Conservation (phyloP, 2,797 vertebrate genomes). For the Alfaro cultratus region DNA sequence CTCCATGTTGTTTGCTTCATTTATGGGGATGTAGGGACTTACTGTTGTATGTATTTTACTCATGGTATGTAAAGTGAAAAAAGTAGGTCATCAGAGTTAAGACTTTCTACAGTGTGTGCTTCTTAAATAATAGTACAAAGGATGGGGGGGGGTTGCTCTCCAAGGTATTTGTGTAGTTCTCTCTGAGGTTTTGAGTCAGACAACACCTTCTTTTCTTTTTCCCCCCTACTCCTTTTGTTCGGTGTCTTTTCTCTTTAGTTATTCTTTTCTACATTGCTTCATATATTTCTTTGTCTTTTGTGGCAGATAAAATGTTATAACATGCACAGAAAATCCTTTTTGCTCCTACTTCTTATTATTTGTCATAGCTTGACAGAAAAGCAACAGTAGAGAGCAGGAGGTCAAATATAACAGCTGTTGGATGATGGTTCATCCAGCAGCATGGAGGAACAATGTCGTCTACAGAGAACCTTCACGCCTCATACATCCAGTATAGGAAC, state of each 20-base stretch:
- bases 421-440: neutral
- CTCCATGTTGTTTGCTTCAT: slow-evolving; percentile 62
- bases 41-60: slow-evolving; percentile 78
- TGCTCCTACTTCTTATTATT: neutral
- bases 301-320: neutral
- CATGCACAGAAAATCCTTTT: neutral
- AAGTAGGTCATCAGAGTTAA: slow-evolving; percentile 79
- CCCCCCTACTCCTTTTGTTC: slow-evolving; percentile 28
- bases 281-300: neutral
- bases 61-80: slow-evolving; percentile 73
- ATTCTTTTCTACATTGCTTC: neutral
- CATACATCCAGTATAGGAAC: slow-evolving; percentile 41
- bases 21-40: slow-evolving; percentile 49
- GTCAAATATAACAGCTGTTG: neutral
- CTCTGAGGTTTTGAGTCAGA: slow-evolving; percentile 73
- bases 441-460: neutral
- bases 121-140: slow-evolving; percentile 75
- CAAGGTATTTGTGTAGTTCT: slow-evolving; percentile 60
- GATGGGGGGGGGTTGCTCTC: slow-evolving; percentile 45
- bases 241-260: neutral
- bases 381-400: neutral
- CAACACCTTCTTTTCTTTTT: slow-evolving; percentile 59
- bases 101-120: slow-evolving; percentile 70
- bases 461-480: slow-evolving; percentile 19
- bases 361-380: neutral